A percentile compares a stretch with the other conserved stretches of the same genome.
These are phyloP conservation scores for Danio aesculapii DNA, from an alignment of 2,797 vertebrate species.

Conservation along the genomic window DNA sequence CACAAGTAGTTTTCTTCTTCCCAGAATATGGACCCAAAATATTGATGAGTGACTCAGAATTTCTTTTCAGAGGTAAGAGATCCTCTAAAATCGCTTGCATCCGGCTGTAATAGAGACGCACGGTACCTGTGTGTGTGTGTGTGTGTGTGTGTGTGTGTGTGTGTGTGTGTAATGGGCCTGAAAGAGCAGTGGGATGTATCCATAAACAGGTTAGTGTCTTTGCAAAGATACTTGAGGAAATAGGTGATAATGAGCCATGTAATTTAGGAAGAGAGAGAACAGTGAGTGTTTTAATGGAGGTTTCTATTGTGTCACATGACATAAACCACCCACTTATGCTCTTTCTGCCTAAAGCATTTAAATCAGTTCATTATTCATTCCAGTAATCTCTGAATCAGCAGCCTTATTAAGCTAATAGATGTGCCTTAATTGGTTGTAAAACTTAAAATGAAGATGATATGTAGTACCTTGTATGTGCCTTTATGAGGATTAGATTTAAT, in stretches of 20 bases:
- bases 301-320: conserved; percentile 18
- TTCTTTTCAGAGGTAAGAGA: background rate
- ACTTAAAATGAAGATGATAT: conserved; percentile 10
- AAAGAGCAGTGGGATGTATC: conserved; percentile 19
- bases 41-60: conserved; percentile 1
- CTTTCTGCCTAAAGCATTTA: conserved; percentile 23
- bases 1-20: background rate
- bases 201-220: conserved; percentile 37
- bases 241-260: conserved; percentile 14
- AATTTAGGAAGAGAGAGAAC: conserved; percentile 24
- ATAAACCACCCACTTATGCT: conserved; percentile 28
- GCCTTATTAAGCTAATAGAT: conserved; percentile 25
- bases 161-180: conserved; percentile 22
- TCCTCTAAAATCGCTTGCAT: conserved; percentile 16
- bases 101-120: background rate
- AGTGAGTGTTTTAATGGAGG: conserved; percentile 15
- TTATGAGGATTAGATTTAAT: background rate
- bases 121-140: no score
- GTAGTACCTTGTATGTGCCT: background rate
- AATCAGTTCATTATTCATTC: conserved; percentile 29
- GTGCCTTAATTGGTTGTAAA: conserved; percentile 30
- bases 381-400: conserved; percentile 25
- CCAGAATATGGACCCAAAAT: background rate
- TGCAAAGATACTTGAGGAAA: conserved; percentile 26
- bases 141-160: background rate